Evolutionary conservation across 37 sponge, comb jelly and placozoan species (phyloP), one percentile per base, ranked within the genome.

Genomic region (Theonella swinhoei): DNA sequence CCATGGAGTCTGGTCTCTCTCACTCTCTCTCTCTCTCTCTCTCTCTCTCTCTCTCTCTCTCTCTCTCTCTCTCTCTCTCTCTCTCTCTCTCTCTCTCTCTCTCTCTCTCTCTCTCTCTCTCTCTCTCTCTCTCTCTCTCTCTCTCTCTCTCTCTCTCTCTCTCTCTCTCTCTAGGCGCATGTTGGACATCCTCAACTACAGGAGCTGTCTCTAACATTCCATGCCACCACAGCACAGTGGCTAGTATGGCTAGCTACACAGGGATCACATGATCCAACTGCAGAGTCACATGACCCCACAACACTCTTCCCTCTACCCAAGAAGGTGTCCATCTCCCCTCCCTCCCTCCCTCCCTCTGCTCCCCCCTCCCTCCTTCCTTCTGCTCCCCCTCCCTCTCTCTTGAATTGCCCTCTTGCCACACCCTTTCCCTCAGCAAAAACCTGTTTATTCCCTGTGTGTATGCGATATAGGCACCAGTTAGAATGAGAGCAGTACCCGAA

Each of bases 191-290:
- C 88, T 30, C 64, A 64, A 36, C 80, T 87, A 34, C 31, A 77
- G 3, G 70, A 77, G 22, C 47, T 79, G 19, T 74, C 74, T 82
- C 64, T 87, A 35, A 43, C 68, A 4, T 83, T 87, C 37, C 83
- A 87, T 37, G 43, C 84, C 3, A 70, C 80, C 23, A 87, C 88
- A 59, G 77, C 91, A 58, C 77, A 80, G 4, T 91, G 91, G 91
- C 60, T 91, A 65, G 78, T 85, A 25, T 75, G 81, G 9, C 79
- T 82, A 1, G 81, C 64, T 54, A 63, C 62, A 60, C 8, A 31
- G n/a, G 72, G 38, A 24, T 71, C 73, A 70, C 62, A 72, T 40
- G 62, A 38, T 26, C 60, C 62, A 8, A 1, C 38, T 9, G 64
- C 8, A 32, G 35, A 17, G 33, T 64, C 66, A 78, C 20, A 65